Percentiles rank a stretch among this genome's conserved stretches.
Conservation (phyloP, 2,113 vertebrate genomes). For the Scatophagus argus region DNA sequence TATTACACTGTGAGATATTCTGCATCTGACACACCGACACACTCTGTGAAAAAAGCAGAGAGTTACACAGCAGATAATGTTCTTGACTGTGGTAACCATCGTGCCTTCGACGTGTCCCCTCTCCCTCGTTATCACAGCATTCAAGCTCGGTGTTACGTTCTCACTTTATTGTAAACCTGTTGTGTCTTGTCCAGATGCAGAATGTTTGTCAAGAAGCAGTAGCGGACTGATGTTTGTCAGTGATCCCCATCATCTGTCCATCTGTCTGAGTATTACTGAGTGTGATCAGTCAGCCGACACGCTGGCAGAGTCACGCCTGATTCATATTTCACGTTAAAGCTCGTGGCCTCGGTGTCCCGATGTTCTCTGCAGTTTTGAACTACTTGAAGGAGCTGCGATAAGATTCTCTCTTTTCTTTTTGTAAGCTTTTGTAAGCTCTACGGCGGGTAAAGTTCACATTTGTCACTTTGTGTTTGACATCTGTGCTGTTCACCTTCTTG, state of each 20-base stretch:
- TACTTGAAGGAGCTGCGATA: slow-evolving; percentile 82
- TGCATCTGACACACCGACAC: slow-evolving; percentile 50
- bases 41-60: slow-evolving; percentile 35
- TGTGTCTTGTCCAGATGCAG: slow-evolving; percentile 39
- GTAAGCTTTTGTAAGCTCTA: slow-evolving; percentile 79
- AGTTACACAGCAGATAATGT: slow-evolving; percentile 47
- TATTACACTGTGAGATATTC: slow-evolving; percentile 50
- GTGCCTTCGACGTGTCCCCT: slow-evolving; percentile 74
- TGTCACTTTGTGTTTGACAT: slow-evolving; percentile 63
- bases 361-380: slow-evolving; percentile 73
- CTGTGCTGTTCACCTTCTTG: slow-evolving; percentile 59
- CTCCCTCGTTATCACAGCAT: slow-evolving; percentile 37
- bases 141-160: slow-evolving; percentile 69
- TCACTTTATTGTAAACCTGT: slow-evolving; percentile 7
- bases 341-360: slow-evolving; percentile 24
- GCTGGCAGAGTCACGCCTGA: slow-evolving; percentile 5
- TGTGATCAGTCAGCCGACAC: slow-evolving; percentile 20
- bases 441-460: slow-evolving; percentile 65
- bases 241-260: slow-evolving; percentile 4
- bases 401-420: slow-evolving; percentile 37
- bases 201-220: slow-evolving; percentile 39
- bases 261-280: background rate
- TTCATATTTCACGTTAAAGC: slow-evolving; percentile 32
- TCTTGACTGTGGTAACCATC: slow-evolving; percentile 62
- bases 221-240: slow-evolving; percentile 2